Base-by-base conservation (phyloP, 2,113 vertebrate species). In the Spilogale gracilis region DNA sequence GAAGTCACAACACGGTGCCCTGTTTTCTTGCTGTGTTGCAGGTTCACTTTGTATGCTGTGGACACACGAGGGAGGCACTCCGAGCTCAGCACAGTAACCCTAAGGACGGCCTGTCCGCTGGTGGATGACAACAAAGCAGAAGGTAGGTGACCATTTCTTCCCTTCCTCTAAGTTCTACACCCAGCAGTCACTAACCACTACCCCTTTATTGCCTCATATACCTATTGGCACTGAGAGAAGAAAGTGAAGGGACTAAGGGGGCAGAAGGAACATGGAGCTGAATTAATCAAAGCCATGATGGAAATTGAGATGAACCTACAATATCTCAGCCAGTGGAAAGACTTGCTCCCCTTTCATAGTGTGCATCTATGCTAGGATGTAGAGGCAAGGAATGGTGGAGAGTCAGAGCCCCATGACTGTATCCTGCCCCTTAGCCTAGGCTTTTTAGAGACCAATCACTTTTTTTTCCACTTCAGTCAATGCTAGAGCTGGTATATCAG, bases 71-170 rank as follows among this genome's bases (percentile, higher is more conserved):
- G 99, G 8, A 99, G 99, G 94, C 99, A 99, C 89, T 99, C 99
- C 0, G 99, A 99, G 87, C 98, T 99, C 32, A 99, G 99, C 98
- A 99, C 99, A 0, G 99, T 99, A 92, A 99, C 99, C 1, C 98
- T 99, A 83, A 99, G 99, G 91, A 99, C 99, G 0, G 99, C 99
- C 27, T 99, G 99, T 98, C 99, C 99, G 0, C 99, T 99, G 98
- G 99, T 99, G 58, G 99, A 99, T 2, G 99, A 99, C 98, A 99
- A 99, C 96, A 99, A 99, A 94, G 99, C 99, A 92, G 99, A 99
- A 99, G 99, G 99, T 99, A 98, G 63, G 98, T 97, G 65, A 6
- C 50, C 63, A 2, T n/a, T 3, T 0, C 60, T 92, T 90, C 0
- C 0, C 81, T 95, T 65, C 21, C 10, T 21, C 50, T 50, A 32